Base-by-base conservation (phyloP, 2,888 invertebrate genomes). In the Cephalotes varians region DNA sequence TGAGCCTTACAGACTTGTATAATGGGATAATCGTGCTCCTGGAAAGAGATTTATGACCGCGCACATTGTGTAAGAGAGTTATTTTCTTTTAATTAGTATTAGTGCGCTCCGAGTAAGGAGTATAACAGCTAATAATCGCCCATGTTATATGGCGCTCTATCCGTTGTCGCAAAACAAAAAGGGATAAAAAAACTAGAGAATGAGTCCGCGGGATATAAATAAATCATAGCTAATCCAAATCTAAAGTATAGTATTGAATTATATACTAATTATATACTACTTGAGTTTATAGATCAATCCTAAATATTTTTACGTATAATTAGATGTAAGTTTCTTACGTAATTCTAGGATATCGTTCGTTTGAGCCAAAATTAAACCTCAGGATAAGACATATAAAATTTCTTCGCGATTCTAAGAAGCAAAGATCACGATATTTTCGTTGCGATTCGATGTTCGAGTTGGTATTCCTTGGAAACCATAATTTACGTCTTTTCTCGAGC, bases 31-130 rank as follows among this genome's bases (percentile, higher is more conserved):
- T 79, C 69, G 71, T 58, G 77, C 71, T 71, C 31, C 34, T 58
- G 77, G 71, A 69, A 58, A 79, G 71, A 79, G 77, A 79, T 79
- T 79, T 79, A 79, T 71, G 71, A 58, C 51, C 77, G 77, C 44
- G 71, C 44, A 44, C 71, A 47, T 77, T 54, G 64, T 73, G 56
- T 58, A 79, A 79, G 56, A 69, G 69, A 69, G 71, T 34, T 79
- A 79, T 79, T 79, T 79, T 71, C 77, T 58, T 79, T 71, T 79
- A 79, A 79, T 79, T 79, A 79, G 71, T 34, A 69, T 77, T 56
- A 56, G 69, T 25, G 31, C 6, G 12, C 37, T 51, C 31, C 56
- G 40, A 56, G 34, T 49, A 54, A 76, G 21, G 31, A 21, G 15
- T 44, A 2, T 56, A 71, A 71, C 71, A 58, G 34, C 44, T 64